Evolutionary conservation across 37 sponge, comb jelly and placozoan species (phyloP).

Genomic region (Eunapius fragilis): DNA sequence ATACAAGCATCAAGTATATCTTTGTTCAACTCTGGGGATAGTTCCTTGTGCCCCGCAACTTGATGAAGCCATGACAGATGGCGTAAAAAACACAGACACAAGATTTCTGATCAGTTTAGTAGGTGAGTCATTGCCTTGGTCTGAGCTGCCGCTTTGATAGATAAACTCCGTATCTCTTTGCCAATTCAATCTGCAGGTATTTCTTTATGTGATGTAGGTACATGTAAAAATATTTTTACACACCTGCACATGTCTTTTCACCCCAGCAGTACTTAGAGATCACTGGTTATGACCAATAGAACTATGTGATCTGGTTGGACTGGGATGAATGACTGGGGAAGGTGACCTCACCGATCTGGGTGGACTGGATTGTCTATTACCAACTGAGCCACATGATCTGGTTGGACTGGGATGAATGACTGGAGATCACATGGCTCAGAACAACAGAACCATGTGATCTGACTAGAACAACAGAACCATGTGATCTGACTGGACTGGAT

Average conservation of each 20-base stretch:
- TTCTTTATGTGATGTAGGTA: neutral
- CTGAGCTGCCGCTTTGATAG: slow-evolving; percentile 20
- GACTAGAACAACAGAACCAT: no score
- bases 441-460: neutral
- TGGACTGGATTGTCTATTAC: neutral
- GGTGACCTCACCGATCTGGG: neutral
- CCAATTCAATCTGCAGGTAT: slow-evolving; percentile 17
- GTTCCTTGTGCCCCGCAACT: no score
- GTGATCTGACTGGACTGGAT: no score
- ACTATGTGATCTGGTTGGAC: neutral
- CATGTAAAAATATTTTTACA: neutral
- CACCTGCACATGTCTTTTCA: neutral
- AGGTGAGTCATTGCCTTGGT: slow-evolving; percentile 10
- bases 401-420: neutral
- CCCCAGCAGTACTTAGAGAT: neutral
- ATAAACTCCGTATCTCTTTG: slow-evolving; percentile 24
- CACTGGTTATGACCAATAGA: neutral
- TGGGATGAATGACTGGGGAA: neutral
- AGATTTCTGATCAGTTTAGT: no score
- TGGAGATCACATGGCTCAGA: neutral
- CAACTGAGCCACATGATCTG: neutral
- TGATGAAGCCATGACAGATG: no score
- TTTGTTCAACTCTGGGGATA: no score
- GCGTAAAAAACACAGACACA: no score
- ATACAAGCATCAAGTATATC: no score